Evolutionary conservation across 2,888 invertebrate species (phyloP), one percentile per base, ranked within the genome.

Genomic region (Lottia gigantea): DNA sequence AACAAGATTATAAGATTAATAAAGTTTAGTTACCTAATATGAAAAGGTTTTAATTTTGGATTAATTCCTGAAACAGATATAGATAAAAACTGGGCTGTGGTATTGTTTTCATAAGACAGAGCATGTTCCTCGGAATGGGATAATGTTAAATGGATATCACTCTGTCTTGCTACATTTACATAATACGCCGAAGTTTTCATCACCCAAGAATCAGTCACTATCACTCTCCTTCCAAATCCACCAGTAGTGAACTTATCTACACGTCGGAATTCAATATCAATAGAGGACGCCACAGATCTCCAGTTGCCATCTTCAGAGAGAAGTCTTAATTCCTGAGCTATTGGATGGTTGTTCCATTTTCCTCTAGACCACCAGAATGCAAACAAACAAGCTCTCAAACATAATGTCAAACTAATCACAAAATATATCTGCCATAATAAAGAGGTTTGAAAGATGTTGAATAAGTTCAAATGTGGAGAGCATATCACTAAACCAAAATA

Each of bases 161-260:
- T 83, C 87, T 96, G 96, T 85, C 94, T 94, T 0, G 94, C 92
- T 65, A 95, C 88, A 81, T 93, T 90, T 1, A 96, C 88, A 75
- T 90, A 91, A 82, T 96, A 94, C 61, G 94, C 92, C 0, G 93
- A 91, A 0, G 95, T 92, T 89, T 95, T 95, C 66, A 97, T 91
- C 31, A 97, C 92, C 95, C 96, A 97, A 74, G 93, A 94, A 85
- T 94, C 93, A 0, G 95, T 96, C 47, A 89, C 88, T 69, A 87
- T 83, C 4, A 88, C 78, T 47, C 88, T 78, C 15, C 85, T 74
- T 8, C 87, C 85, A 23, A 75, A 80, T n/a, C 78, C 74, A 55
- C 87, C 87, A 16, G 87, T 84, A 0, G 85, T 82, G 71, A 89
- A 89, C 74, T 89, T 89, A 73, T 89, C 89, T 46, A 87, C 77